Base-by-base conservation (phyloP, 2,113 vertebrate species). In the Probosciger aterrimus region DNA sequence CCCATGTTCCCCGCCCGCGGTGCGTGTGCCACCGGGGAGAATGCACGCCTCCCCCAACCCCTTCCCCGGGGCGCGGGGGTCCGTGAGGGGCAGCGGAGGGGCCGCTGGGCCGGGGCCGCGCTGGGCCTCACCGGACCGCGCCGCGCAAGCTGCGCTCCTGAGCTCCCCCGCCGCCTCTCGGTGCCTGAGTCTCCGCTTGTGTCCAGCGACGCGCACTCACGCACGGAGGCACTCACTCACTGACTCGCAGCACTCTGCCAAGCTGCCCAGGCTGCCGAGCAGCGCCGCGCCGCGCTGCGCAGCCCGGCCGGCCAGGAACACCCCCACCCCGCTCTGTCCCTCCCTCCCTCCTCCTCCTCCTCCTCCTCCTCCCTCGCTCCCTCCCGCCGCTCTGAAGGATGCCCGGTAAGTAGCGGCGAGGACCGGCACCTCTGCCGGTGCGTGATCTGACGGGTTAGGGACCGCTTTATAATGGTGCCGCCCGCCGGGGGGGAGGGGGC, bases 101-200 rank as follows among this genome's bases (percentile, higher is more conserved):
- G 27, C 80, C 41, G 88, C 28, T 73, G 83, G 31, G 60, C 53
- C 86, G 43, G 90, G 92, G 92, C 52, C 90, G 86, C 94, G 94
- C 97, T 79, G 94, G 87, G 95, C 97, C 87, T 95, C 97, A 97
- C 97, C 97, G 97, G 97, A 78, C 89, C 88, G 86, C 73, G 41
- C 35, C 95, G 98, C 92, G 96, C 76, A n/a, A 81, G 95, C 85
- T 90, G 92, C 93, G 96, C 90, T 44, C 76, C 65, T 80, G 95
- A 98, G 95, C 96, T 96, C 96, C 86, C 53, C 92, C 73, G 92
- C 97, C 53, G 75, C 94, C 30, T 67, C n/a, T 60, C 46, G 28
- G 70, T 47, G 83, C 82, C 64, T 33, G 69, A 92, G 52, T 2
- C 68, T 83, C 89, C 69, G 20, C 73, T 11, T 3, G 15, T 65